Evolutionary conservation across 2,113 vertebrate genomes (phyloP).

Genomic region (Stomatorhinus ivindoensis): DNA sequence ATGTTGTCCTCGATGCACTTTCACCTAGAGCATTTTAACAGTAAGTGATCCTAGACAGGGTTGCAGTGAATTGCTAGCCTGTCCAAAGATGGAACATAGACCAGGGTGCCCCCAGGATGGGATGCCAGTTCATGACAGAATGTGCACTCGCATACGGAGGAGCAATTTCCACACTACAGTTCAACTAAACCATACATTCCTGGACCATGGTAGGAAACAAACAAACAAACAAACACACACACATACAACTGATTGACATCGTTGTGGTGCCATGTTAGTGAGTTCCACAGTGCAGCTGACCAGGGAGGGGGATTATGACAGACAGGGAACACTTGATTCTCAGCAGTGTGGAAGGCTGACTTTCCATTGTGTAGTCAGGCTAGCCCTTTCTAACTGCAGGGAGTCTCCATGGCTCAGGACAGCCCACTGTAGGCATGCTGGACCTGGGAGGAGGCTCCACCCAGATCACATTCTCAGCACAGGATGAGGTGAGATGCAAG

Average conservation of each 20-base stretch:
- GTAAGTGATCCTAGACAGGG: not conserved
- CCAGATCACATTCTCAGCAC: conserved; percentile 87
- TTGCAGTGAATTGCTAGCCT: not conserved
- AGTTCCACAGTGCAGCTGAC: not conserved
- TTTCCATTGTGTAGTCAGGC: not conserved
- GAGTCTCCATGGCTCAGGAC: conserved; percentile 55
- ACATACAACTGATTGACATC: too few species aligned
- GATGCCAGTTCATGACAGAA: not conserved
- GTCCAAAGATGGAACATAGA: not conserved
- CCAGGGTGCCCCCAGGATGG: not conserved
- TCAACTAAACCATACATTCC: not conserved
- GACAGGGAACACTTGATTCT: conserved; percentile 37
- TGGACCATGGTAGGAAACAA: not conserved
- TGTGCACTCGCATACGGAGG: not conserved
- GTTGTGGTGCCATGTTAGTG: not conserved
- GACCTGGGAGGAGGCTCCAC: conserved; percentile 91
- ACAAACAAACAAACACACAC: too few species aligned
- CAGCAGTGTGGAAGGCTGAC: conserved; percentile 27
- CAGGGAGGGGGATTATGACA: conserved; percentile 30
- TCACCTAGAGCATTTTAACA: not conserved
- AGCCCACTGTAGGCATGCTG: conserved; percentile 76
- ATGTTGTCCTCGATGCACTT: not conserved
- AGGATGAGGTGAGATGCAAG: conserved; percentile 62
- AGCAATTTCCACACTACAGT: not conserved
- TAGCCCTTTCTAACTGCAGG: conserved; percentile 48